phyloP scores from a whole-genome alignment of 2,113 vertebrate genomes.

The Callithrix jacchus region DNA sequence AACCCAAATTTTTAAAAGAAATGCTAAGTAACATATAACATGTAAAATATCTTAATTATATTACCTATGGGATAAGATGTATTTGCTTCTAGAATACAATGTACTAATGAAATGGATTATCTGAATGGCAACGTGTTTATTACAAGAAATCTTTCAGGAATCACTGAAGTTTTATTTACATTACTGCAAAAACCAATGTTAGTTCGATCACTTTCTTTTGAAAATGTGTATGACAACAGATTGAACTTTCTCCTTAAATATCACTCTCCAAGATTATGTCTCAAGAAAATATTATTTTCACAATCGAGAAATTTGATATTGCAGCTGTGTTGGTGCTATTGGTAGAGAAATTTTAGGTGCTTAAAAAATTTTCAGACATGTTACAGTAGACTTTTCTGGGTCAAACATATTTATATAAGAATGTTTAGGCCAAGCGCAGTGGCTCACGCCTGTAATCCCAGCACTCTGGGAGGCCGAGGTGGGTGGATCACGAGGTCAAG shows the following conservation, averaged over 20 bases:
- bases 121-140: slow-evolving; percentile 39
- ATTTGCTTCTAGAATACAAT: slow-evolving; percentile 45
- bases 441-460: too few relatives aligned
- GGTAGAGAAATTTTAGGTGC: background rate
- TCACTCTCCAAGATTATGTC: slow-evolving; percentile 26
- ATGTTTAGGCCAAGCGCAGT: background rate
- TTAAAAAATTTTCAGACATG: slow-evolving; percentile 23
- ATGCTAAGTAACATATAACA: background rate
- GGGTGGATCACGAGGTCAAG: too few relatives aligned
- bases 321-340: slow-evolving; percentile 28
- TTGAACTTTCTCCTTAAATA: slow-evolving; percentile 44
- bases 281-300: slow-evolving; percentile 32
- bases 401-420: slow-evolving; percentile 23
- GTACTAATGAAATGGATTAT: slow-evolving; percentile 3
- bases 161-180: slow-evolving; percentile 27
- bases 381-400: slow-evolving; percentile 28
- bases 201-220: slow-evolving; percentile 35
- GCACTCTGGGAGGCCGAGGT: too few relatives aligned
- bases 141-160: slow-evolving; percentile 3
- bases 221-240: slow-evolving; percentile 30
- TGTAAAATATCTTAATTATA: slow-evolving; percentile 1
- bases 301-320: slow-evolving; percentile 17
- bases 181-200: slow-evolving; percentile 30
- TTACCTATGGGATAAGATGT: background rate
- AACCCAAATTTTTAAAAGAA: background rate